These are phyloP conservation scores for Philonicus albiceps DNA, from an alignment of 2,888 invertebrate genomes.

Conservation along the genomic window DNA sequence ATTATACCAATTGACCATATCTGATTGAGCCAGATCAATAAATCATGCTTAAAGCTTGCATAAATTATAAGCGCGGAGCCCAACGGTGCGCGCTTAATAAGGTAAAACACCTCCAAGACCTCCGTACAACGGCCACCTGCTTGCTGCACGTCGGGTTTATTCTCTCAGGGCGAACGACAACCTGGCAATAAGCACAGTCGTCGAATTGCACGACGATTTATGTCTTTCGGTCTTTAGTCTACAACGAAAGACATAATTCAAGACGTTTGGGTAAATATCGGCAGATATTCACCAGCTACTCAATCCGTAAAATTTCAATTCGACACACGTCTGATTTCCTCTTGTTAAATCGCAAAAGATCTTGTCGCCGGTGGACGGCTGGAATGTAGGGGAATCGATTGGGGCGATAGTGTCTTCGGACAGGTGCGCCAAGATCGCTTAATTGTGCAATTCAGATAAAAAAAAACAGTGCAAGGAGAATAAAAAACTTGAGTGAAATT, in stretches of 20 bases:
- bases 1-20: conserved; percentile 38
- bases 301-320: conserved; percentile 19
- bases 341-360: conserved; percentile 21
- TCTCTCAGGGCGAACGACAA: neutral
- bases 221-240: neutral
- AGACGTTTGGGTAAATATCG: neutral
- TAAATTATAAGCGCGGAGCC: conserved; percentile 33
- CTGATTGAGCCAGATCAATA: conserved; percentile 33
- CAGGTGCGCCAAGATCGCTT: conserved; percentile 8
- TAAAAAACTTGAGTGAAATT: neutral
- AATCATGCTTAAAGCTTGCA: conserved; percentile 31
- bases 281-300: neutral
- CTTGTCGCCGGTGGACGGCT: neutral
- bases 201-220: neutral
- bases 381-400: neutral
- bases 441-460: neutral
- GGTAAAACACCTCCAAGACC: conserved; percentile 21
- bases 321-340: conserved; percentile 19
- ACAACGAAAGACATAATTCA: neutral
- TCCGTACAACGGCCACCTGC: conserved; percentile 20
- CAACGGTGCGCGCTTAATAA: conserved; percentile 10
- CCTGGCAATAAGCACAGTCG: neutral
- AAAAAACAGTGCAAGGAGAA: neutral
- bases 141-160: neutral
- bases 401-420: neutral